Evolutionary conservation across 1,140 invertebrate genomes (phyloP).

Genomic region (Hyles euphorbiae): DNA sequence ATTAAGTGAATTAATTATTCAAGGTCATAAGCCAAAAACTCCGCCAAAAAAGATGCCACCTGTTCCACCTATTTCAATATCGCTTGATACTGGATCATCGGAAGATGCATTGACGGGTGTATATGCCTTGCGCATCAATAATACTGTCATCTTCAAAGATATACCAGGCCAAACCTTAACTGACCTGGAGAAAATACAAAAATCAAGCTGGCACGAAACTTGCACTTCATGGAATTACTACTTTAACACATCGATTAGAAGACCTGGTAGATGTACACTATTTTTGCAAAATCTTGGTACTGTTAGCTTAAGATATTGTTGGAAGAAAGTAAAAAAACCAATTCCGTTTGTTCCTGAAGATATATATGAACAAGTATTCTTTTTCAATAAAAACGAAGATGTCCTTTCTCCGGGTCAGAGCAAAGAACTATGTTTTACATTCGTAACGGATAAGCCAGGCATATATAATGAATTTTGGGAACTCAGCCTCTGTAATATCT

Average conservation of each 20-base stretch:
- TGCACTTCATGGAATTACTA: conserved; percentile 61
- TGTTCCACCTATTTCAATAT: conserved; percentile 30
- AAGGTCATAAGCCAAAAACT: conserved; percentile 43
- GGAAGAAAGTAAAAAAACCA: conserved; percentile 51
- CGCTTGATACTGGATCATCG: neutral
- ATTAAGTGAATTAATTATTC: conserved; percentile 42
- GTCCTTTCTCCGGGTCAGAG: conserved; percentile 52
- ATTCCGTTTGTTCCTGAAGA: conserved; percentile 48
- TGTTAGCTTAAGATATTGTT: conserved; percentile 54
- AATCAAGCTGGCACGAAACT: conserved; percentile 38
- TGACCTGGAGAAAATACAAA: conserved; percentile 36
- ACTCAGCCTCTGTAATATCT: conserved; percentile 42
- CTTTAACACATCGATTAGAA: conserved; percentile 49
- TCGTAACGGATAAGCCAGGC: conserved; percentile 44
- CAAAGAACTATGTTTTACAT: conserved; percentile 49
- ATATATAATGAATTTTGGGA: conserved; percentile 57
- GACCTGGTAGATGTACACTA: conserved; percentile 48
- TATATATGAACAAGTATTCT: conserved; percentile 53
- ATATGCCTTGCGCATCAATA: conserved; percentile 57
- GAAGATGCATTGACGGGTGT: conserved; percentile 17
- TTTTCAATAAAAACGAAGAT: conserved; percentile 67
- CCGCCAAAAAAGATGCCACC: conserved; percentile 32
- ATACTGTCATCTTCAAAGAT: conserved; percentile 48
- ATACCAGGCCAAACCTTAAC: conserved; percentile 26
- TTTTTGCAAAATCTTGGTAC: conserved; percentile 60